A percentile compares a stretch with the other conserved stretches of the same genome.
These are phyloP conservation scores for Drosophila kurseongensis DNA, from an alignment of 1,140 invertebrate species.

Conservation along the genomic window DNA sequence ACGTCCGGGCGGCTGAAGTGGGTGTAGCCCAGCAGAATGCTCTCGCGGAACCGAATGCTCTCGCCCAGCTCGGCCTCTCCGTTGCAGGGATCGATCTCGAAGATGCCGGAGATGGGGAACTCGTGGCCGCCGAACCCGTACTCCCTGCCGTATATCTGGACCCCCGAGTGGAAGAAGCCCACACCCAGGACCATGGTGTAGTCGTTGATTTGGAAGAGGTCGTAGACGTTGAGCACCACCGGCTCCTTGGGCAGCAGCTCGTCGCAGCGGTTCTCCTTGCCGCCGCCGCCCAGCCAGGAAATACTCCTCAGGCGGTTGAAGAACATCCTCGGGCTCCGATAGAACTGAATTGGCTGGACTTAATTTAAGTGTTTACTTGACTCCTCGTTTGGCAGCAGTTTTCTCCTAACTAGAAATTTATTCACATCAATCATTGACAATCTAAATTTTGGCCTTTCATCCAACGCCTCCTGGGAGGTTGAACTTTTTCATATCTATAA, in stretches of 20 bases:
- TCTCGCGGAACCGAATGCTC: conserved; percentile 98
- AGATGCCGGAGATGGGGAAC: conserved; percentile 94
- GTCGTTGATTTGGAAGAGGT: conserved; percentile 87
- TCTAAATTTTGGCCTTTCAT: neutral
- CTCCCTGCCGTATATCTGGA: conserved; percentile 97
- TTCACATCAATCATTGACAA: neutral
- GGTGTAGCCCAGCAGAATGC: conserved; percentile 96
- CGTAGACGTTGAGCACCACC: conserved; percentile 63
- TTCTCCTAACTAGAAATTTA: neutral
- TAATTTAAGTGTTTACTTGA: neutral
- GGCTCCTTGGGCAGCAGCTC: conserved; percentile 39
- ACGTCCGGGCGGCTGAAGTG: conserved; percentile 97
- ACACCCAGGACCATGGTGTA: conserved; percentile 96
- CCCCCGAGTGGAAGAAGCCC: conserved; percentile 98
- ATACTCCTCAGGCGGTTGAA: conserved; percentile 26
- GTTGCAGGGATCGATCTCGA: conserved; percentile 97
- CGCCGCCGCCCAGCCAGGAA: conserved; percentile 18
- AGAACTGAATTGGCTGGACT: too few relatives aligned
- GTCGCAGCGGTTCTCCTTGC: conserved; percentile 21
- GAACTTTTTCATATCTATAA: too few relatives aligned
- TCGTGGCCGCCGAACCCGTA: conserved; percentile 98
- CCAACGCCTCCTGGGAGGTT: too few relatives aligned
- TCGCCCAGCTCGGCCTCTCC: conserved; percentile 95
- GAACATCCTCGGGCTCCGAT: neutral
- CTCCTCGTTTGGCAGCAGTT: neutral